Percentiles rank a stretch among this genome's conserved stretches.
These are phyloP conservation scores for Cercocebus atys DNA, from an alignment of 2,113 vertebrate species.

Conservation along the genomic window DNA sequence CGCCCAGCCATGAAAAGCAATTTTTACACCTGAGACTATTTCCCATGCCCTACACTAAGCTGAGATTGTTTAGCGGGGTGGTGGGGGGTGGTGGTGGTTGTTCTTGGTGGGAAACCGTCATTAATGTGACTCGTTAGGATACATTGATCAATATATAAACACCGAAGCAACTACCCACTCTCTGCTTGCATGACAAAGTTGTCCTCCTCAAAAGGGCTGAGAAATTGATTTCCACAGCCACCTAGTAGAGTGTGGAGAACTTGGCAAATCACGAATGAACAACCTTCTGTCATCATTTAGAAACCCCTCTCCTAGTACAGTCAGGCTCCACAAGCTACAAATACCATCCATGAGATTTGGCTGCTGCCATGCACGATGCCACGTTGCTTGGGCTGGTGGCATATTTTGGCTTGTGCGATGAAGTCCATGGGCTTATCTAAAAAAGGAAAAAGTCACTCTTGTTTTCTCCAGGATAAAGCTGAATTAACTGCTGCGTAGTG, in stretches of 20 bases:
- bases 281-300: slow-evolving; percentile 1
- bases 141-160: not conserved
- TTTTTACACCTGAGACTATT: not conserved
- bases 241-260: not conserved
- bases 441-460: slow-evolving; percentile 27
- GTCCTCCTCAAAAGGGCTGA: not conserved
- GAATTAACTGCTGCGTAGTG: not conserved
- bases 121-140: not conserved
- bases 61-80: not conserved
- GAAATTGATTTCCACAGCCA: not conserved
- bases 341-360: not conserved
- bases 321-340: not conserved
- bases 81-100: fast-evolving
- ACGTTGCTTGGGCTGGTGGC: not conserved
- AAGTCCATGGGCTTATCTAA: not conserved
- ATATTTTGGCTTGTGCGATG: not conserved
- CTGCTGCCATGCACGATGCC: not conserved
- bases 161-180: not conserved
- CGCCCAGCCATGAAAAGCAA: not conserved
- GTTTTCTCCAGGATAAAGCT: slow-evolving; percentile 23
- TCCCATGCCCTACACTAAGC: not conserved
- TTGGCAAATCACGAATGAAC: slow-evolving; percentile 14
- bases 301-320: slow-evolving; percentile 21
- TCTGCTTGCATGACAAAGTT: not conserved
- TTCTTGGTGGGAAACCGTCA: not conserved